phyloP scores from a whole-genome alignment of 2,113 vertebrate species.

The Tricholaema leucomelas region DNA sequence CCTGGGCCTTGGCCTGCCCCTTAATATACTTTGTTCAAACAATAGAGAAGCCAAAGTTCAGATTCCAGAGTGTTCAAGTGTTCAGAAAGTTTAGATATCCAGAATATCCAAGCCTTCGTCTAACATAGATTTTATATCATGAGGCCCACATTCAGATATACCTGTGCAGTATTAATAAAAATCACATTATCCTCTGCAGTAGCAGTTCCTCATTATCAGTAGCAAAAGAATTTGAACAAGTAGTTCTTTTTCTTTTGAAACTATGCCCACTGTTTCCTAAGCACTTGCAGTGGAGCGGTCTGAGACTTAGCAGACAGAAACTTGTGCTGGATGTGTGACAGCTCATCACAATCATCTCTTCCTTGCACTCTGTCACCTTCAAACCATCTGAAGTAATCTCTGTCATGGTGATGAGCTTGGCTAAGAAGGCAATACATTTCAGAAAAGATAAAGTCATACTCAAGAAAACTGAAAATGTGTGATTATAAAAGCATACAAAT shows the following conservation, averaged over 20 bases:
- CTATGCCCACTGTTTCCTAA: neutral
- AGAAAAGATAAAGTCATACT: neutral
- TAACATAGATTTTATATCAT: neutral
- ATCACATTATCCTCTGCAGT: neutral
- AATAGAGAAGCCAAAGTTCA: neutral
- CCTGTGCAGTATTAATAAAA: neutral
- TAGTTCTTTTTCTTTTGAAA: neutral
- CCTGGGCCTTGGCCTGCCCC: neutral
- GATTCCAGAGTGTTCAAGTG: neutral
- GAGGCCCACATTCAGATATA: neutral
- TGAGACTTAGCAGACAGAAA: neutral
- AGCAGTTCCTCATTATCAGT: neutral
- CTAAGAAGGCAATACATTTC: neutral
- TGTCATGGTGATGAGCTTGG: neutral
- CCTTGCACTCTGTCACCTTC: neutral
- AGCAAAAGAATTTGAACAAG: neutral
- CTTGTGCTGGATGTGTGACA: neutral
- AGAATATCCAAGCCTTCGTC: neutral
- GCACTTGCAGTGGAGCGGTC: neutral
- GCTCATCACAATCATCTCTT: neutral
- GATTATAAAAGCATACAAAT: neutral
- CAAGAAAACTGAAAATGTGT: neutral
- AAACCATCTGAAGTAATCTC: neutral
- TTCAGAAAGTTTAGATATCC: neutral
- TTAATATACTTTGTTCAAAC: neutral